phyloP scores from a whole-genome alignment of 2,113 vertebrate species.

The Marcusenius ussheri region DNA sequence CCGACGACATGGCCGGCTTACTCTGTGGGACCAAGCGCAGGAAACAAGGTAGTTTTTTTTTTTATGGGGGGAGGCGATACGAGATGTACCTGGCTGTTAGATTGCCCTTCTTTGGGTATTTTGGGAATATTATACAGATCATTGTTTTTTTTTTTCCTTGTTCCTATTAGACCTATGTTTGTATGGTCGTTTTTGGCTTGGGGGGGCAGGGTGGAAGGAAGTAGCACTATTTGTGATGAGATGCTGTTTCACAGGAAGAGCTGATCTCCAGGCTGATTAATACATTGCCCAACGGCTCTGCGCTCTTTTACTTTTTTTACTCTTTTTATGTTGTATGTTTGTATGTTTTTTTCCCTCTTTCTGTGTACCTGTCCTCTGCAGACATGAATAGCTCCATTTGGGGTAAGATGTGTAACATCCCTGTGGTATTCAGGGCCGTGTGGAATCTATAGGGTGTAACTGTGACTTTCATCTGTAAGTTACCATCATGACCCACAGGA shows the following conservation, averaged over 20 bases:
- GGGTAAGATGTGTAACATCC: not conserved
- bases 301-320: not conserved
- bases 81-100: not conserved
- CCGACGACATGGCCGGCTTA: slow-evolving; percentile 65
- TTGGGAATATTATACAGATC: not conserved
- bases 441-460: not conserved
- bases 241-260: not conserved
- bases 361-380: not conserved
- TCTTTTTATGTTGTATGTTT: not conserved
- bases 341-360: not conserved
- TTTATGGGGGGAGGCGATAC: not conserved
- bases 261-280: not conserved
- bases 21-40: slow-evolving; percentile 73
- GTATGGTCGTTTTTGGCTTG: not conserved
- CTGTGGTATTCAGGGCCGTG: not conserved
- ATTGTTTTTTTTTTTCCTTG: not conserved
- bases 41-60: slow-evolving; percentile 64
- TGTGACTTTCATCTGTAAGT: not conserved
- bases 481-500: not conserved
- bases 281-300: not conserved
- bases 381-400: not conserved
- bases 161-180: not conserved
- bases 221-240: not conserved
- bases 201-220: not conserved
- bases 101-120: not conserved